These are phyloP conservation scores for Reinhardtius hippoglossoides DNA, from an alignment of 2,113 vertebrate species.

Conservation along the genomic window DNA sequence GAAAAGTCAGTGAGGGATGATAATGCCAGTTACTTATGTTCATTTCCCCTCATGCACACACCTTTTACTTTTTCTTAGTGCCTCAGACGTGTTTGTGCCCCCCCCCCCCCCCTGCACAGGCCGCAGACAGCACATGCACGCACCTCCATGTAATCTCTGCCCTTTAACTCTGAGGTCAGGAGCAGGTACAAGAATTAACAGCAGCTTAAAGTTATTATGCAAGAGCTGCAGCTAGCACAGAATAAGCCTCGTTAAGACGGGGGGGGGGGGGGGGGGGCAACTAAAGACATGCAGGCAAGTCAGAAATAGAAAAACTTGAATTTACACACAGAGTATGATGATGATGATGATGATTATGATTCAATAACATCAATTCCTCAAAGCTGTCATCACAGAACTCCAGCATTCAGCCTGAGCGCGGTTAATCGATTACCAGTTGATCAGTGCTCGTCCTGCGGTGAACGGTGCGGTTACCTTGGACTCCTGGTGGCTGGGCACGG, in stretches of 20 bases:
- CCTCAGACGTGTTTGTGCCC: too few relatives aligned
- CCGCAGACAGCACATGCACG: background rate
- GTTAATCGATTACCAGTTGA: too few relatives aligned
- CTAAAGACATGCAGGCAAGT: background rate
- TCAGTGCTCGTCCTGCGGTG: background rate
- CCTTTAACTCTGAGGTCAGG: constrained; percentile 48
- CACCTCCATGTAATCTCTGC: constrained; percentile 48
- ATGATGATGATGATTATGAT: too few relatives aligned
- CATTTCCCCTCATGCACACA: background rate
- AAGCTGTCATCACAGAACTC: too few relatives aligned
- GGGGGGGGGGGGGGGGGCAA: background rate
- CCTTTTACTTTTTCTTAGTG: background rate
- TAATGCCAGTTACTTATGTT: too few relatives aligned
- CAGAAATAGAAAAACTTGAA: background rate
- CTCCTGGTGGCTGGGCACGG: constrained; percentile 77
- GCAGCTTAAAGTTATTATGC: constrained; percentile 64
- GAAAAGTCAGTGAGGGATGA: too few relatives aligned
- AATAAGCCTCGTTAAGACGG: constrained; percentile 33
- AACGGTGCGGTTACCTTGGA: constrained; percentile 83
- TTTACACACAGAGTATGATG: too few relatives aligned
- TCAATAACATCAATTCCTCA: too few relatives aligned
- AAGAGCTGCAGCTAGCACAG: constrained; percentile 35
- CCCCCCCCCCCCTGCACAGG: too few relatives aligned
- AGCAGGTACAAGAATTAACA: constrained; percentile 43
- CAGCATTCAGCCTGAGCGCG: too few relatives aligned